These are phyloP conservation scores for Psittacula cyanocephala DNA, from an alignment of 2,113 vertebrate genomes.

Conservation along the genomic window DNA sequence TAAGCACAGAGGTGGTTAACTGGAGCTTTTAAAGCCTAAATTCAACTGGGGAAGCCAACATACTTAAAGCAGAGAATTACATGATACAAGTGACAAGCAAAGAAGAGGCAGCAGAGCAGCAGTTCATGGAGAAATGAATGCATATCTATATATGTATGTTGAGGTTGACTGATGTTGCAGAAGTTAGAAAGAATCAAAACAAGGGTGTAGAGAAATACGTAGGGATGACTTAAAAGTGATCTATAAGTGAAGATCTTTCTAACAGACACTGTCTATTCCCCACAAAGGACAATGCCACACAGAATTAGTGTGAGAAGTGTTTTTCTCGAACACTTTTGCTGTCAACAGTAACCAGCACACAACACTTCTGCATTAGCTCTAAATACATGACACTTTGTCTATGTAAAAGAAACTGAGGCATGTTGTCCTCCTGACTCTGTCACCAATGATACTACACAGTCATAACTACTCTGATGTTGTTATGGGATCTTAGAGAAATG, in stretches of 20 bases:
- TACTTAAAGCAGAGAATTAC: background rate
- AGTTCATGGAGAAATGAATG: background rate
- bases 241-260: background rate
- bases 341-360: background rate
- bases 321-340: background rate
- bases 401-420: rapidly evolving
- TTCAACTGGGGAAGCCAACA: background rate
- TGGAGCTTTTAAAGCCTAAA: background rate
- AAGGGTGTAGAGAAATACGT: background rate
- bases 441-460: background rate
- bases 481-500: background rate
- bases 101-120: background rate
- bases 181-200: background rate
- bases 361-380: background rate
- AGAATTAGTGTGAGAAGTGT: background rate
- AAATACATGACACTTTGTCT: background rate
- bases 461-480: background rate
- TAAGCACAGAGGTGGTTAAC: background rate
- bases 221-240: background rate
- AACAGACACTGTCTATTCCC: background rate
- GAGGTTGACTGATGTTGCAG: background rate
- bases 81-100: background rate
- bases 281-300: background rate
- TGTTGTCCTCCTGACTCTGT: background rate
- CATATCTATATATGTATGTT: rapidly evolving